phyloP scores from a whole-genome alignment of 2,888 invertebrate species.

The Timandra comae region DNA sequence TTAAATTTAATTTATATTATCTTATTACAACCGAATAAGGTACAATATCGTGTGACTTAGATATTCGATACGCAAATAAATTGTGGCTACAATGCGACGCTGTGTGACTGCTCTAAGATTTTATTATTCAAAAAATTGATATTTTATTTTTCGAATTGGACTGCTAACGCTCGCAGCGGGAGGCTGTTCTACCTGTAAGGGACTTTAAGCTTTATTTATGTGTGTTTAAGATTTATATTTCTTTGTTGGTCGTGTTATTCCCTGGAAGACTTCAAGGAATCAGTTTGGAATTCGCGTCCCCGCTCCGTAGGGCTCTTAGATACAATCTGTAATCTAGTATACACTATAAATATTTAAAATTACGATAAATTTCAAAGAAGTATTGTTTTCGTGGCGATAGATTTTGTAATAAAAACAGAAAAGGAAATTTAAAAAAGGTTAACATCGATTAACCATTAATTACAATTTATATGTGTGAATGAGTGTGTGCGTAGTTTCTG shows the following conservation, averaged over 20 bases:
- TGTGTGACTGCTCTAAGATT: constrained; percentile 71
- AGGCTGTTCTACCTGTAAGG: constrained; percentile 27
- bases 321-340: constrained; percentile 47
- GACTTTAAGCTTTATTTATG: constrained; percentile 32
- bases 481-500: no score
- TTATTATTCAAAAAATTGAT: constrained; percentile 73
- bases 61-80: constrained; percentile 24
- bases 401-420: no score
- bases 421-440: no score
- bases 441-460: no score
- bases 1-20: constrained; percentile 9
- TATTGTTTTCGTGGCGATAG: no score
- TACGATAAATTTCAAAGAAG: no score
- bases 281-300: constrained; percentile 49
- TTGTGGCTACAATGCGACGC: constrained; percentile 44
- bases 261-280: constrained; percentile 58
- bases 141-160: constrained; percentile 69
- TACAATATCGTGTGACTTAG: constrained; percentile 27
- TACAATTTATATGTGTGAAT: no score
- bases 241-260: constrained; percentile 22
- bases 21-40: constrained; percentile 38
- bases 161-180: constrained; percentile 72
- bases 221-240: constrained; percentile 32
- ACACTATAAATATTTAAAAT: constrained; percentile 7
- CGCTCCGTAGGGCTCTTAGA: constrained; percentile 52